Base-by-base conservation (phyloP, 37 sponge, comb jelly and placozoan genomes). In the Halichondria panicea region DNA sequence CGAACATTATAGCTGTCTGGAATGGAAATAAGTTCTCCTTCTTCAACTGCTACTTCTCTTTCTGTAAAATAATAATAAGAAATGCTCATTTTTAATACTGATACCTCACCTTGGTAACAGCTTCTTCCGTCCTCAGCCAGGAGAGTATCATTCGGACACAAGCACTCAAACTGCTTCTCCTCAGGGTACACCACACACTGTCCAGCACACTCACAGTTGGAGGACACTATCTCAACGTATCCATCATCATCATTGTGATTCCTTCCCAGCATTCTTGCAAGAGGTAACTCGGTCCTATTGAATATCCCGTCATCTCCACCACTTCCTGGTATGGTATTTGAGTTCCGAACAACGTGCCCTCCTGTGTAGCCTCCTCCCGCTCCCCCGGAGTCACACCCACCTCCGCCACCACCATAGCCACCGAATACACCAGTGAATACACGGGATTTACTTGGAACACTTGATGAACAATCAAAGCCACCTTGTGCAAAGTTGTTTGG, bases 381-480 rank as follows among this genome's bases (percentile, higher is more conserved):
- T 25, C 82, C 82, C 22, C 82, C 74, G 1, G 24, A 52, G 19
- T 55, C 66, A 81, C 82, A 81, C 42, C 56, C 59, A 13, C 82
- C 82, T 30, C 82, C 82, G 0, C 82, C 82, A n/a, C 82, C 82
- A 38, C 82, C 82, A 73, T 74, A 81, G 3, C 82, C 82, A 24
- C 82, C 82, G 28, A 65, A 22, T 1, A 63, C 74, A 12, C 50
- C 34, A 5, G 18, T 4, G 2, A 79, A 28, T 22, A 43, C 22
- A 8, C 11, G 5, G 25, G 52, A 34, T 69, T 18, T 15, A 48
- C 13, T 15, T 24, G 19, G 7, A 8, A 8, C 27, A 11, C 9
- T 35, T 11, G 40, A 35, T 6, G 27, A 60, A 69, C 80, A 81
- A 43, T 73, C 66, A 25, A 35, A 27, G 30, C 82, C 82, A 34